Base-by-base conservation (phyloP, 2,113 vertebrate species). In the Brachyistius frenatus region DNA sequence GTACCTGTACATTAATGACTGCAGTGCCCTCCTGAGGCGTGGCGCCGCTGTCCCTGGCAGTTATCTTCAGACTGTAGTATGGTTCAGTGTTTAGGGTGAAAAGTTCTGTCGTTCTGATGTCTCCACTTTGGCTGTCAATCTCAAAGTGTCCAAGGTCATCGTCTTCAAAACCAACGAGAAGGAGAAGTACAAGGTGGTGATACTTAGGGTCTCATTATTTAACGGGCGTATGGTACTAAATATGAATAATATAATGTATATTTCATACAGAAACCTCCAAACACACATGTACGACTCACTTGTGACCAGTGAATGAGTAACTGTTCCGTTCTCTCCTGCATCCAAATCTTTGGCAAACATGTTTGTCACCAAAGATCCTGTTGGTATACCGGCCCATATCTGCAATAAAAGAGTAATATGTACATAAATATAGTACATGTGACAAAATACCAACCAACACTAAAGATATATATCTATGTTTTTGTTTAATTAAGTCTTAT, bases 301-400 rank as follows among this genome's bases (percentile, higher is more conserved):
- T 93, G 94, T 73, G 69, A 89, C 92, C 70, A 97, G 0, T 2
- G 94, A 96, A 85, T 97, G 96, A 2, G 66, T 66, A 1, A 98
- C 91, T 2, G 94, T 94, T 70, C 96, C 90, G n/a, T 96, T 98
- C 78, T 92, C 95, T 81, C 96, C 98, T 77, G 95, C 93, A 87
- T 99, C 97, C 0, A 85, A 88, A 71, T 99, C 97, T 91, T 97
- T 97, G 60, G 97, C 97, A 90, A 97, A 97, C 80, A 97, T 36
- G 53, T 93, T 96, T 5, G 95, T 92, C 66, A 97, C 92, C 71
- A 97, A 75, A 0, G 94, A 95, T 60, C 95, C 95, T 49, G 91
- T 75, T 0, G 96, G 94, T 1, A 95, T 90, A 10, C 93, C 95
- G 68, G 96, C 95, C 94, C 96, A 95, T 81, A 97, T 93, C 97